Evolutionary conservation across 2,113 vertebrate genomes (phyloP), one percentile per base, ranked within the genome.

Genomic region (Colossoma macropomum): DNA sequence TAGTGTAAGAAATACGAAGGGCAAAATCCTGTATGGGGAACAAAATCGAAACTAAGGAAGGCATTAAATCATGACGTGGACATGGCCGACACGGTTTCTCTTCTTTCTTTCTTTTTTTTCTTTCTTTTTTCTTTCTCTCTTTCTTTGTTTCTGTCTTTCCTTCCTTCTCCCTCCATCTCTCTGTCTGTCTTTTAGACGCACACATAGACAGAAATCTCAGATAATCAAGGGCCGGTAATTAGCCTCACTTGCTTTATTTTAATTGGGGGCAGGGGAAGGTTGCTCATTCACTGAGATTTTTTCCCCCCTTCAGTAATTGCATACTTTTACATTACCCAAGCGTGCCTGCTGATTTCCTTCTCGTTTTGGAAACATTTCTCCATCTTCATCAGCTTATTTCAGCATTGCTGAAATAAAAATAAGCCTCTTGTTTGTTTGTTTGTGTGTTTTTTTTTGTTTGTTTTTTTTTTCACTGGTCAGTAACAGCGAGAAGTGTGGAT

Each of bases 241-340:
- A 93, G 91, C 92, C 91, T 90, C 84, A 88, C 90, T 91, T 87
- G 89, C 91, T 90, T 90, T 90, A 89, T 91, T 91, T 86, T 94
- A 94, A 94, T 93, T 94, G 91, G 90, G 94, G 94, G 91, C 91
- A 92, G 87, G 71, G 81, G 86, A 89, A 92, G 94, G 91, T 90
- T 91, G 89, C 89, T 88, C 89, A 86, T 84, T 93, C 87, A 84
- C 81, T 89, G 87, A 85, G 84, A 79, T 89, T 89, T 89, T 86
- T 85, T 62, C 81, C 86, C 84, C 79, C 74, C 74, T 90, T 91
- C 91, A 85, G 89, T 95, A 94, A 95, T 94, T 93, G 92, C 91
- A 89, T 87, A 90, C 90, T 93, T 92, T 84, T 82, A 88, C 80
- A 87, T 84, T 86, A 84, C 87, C 91, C 82, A 77, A 81, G 75